These are phyloP conservation scores for Chironex yamaguchii DNA, from an alignment of 30 jellyfish, hydroid and myxozoan genomes.

Conservation along the genomic window DNA sequence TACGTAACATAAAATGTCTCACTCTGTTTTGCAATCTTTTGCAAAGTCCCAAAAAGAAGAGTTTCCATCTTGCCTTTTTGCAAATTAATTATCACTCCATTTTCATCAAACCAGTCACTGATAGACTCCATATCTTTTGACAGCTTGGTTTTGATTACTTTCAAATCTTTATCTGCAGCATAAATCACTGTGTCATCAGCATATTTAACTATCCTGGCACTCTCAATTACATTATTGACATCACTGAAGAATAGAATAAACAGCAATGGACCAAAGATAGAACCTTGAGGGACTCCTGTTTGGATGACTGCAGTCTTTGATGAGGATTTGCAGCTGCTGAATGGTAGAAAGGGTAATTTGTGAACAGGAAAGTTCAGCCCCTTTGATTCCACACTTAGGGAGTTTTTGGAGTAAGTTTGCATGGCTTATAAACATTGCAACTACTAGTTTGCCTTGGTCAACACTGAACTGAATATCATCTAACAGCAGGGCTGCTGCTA, in stretches of 20 bases:
- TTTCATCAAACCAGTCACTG: slow-evolving; percentile 48
- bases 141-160: slow-evolving; percentile 50
- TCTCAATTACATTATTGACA: slow-evolving; percentile 21
- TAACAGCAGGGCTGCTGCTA: too few species aligned
- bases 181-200: slow-evolving; percentile 72
- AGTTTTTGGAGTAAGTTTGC: neutral
- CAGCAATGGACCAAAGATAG: slow-evolving; percentile 53
- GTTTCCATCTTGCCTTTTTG: slow-evolving; percentile 52
- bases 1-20: slow-evolving; percentile 33
- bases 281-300: slow-evolving; percentile 53
- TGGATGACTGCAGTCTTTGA: slow-evolving; percentile 48
- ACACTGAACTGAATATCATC: too few species aligned
- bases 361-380: too few species aligned
- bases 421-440: neutral
- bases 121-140: slow-evolving; percentile 55
- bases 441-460: neutral
- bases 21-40: slow-evolving; percentile 22
- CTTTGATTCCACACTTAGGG: neutral
- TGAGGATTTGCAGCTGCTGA: slow-evolving; percentile 56
- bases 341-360: slow-evolving; percentile 39
- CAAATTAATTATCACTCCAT: slow-evolving; percentile 48
- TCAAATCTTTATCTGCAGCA: slow-evolving; percentile 62
- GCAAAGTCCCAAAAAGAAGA: slow-evolving; percentile 43
- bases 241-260: slow-evolving; percentile 33
- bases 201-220: slow-evolving; percentile 51